Evolutionary conservation across 2,113 vertebrate genomes (phyloP).

Genomic region (Poeciliopsis retropinna): DNA sequence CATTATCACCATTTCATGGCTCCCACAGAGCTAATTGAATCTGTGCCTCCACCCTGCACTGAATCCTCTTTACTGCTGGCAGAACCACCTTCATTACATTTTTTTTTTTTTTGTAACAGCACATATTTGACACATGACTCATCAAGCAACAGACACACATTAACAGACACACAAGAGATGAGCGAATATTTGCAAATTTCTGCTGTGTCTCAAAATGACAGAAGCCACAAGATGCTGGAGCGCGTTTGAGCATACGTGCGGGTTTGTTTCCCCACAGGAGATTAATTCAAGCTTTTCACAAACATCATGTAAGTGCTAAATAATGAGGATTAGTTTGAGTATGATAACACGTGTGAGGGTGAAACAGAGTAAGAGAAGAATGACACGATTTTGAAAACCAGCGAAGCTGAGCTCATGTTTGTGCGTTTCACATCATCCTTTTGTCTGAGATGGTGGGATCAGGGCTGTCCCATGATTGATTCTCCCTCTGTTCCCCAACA

Average conservation of each 20-base stretch:
- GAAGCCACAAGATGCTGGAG: conserved; percentile 27
- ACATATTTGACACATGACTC: conserved; percentile 51
- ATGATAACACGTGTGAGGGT: conserved; percentile 15
- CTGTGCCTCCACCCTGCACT: conserved; percentile 40
- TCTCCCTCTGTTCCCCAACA: conserved; percentile 45
- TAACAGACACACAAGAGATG: conserved; percentile 9
- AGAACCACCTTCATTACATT: conserved; percentile 36
- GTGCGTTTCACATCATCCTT: conserved; percentile 6
- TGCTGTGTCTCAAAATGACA: conserved; percentile 15
- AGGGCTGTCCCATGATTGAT: conserved; percentile 54
- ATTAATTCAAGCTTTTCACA: conserved; percentile 39
- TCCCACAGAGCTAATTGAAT: conserved; percentile 65
- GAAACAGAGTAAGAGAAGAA: conserved; percentile 6
- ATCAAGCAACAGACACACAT: conserved; percentile 11
- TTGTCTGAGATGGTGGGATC: conserved; percentile 10
- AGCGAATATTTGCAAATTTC: conserved; percentile 29
- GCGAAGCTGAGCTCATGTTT: not conserved
- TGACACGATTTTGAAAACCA: conserved; percentile 8
- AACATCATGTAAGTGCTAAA: conserved; percentile 12
- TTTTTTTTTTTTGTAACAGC: conserved; percentile 24
- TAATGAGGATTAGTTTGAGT: not conserved
- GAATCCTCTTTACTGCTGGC: conserved; percentile 58
- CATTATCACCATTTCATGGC: conserved; percentile 59
- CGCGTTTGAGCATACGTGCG: not conserved
- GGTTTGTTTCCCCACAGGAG: not conserved